Conservation (phyloP, 1,140 invertebrate genomes). For the Pantala flavescens region DNA sequence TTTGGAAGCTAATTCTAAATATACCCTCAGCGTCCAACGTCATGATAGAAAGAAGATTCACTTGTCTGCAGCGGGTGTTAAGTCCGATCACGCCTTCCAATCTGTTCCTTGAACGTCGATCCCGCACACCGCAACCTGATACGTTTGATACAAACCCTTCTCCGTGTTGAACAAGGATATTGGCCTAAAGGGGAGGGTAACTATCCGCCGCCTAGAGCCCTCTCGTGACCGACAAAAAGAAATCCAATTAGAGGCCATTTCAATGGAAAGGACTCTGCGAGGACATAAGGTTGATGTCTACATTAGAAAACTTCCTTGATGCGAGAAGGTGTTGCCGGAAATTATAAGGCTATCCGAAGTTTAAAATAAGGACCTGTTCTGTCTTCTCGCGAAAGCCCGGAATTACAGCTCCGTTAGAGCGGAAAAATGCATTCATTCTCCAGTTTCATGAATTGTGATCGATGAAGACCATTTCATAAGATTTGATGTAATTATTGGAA, state of each 20-base stretch:
- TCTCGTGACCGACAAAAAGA: background rate
- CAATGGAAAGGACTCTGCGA: background rate
- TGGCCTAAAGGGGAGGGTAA: background rate
- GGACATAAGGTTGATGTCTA: background rate
- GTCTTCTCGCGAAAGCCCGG: too few relatives aligned
- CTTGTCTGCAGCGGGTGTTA: background rate
- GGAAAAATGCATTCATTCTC: too few relatives aligned
- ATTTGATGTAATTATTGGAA: too few relatives aligned
- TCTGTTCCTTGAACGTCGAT: background rate
- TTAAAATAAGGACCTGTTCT: too few relatives aligned
- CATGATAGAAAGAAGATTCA: background rate
- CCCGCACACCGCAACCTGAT: background rate
- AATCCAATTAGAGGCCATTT: too few relatives aligned
- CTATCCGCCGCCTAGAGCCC: background rate
- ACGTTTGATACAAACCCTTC: background rate
- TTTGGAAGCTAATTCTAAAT: too few relatives aligned
- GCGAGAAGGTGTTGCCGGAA: background rate
- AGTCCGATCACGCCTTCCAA: background rate
- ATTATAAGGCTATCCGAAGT: background rate
- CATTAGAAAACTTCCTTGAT: background rate
- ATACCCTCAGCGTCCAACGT: too few relatives aligned
- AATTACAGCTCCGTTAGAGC: too few relatives aligned
- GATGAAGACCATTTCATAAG: too few relatives aligned
- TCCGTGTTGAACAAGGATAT: slow-evolving; percentile 1
- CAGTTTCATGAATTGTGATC: too few relatives aligned